Evolutionary conservation across 2,797 vertebrate genomes (phyloP), one percentile per base, ranked within the genome.

Genomic region (Erpetoichthys calabaricus): DNA sequence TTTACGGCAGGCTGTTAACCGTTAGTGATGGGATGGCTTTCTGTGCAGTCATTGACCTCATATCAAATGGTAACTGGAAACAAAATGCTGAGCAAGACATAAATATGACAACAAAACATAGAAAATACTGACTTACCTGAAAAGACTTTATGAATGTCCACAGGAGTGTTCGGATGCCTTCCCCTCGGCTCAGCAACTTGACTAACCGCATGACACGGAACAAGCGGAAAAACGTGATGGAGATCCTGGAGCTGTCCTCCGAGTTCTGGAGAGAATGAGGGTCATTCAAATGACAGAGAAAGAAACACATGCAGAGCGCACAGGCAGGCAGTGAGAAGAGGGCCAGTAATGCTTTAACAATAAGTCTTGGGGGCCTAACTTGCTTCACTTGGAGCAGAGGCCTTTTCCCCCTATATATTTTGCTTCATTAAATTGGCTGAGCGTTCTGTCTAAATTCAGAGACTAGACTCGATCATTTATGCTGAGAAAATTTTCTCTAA

Each of bases 81-180:
- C n/a, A n/a, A n/a, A n/a, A n/a, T n/a, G n/a, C n/a, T n/a, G n/a
- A n/a, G n/a, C n/a, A n/a, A n/a, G n/a, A n/a, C n/a, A n/a, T n/a
- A n/a, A n/a, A n/a, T n/a, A n/a, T n/a, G n/a, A n/a, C 5, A 53
- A 8, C 51, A 41, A 45, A 5, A 10, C 6, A 57, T 41, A 43
- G 6, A 44, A 4, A 4, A 5, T 7, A 10, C 1, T 0, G 57
- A 6, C 81, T 80, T 67, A 97, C 96, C 91, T 99, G 95, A 75
- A 98, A 98, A 61, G 96, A 99, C 67, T 99, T 99, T 74, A 99
- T 96, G 64, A 99, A 99, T 3, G 96, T 99, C 96, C 96, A 99
- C 47, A 99, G 80, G 60, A 99, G 73, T 0, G 96, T 99, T 64
- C 96, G 91, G 71, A 98, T 98, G 67, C 94, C 96, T 79, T 99